These are phyloP conservation scores for Microtus pennsylvanicus DNA, from an alignment of 2,113 vertebrate species.

Conservation along the genomic window DNA sequence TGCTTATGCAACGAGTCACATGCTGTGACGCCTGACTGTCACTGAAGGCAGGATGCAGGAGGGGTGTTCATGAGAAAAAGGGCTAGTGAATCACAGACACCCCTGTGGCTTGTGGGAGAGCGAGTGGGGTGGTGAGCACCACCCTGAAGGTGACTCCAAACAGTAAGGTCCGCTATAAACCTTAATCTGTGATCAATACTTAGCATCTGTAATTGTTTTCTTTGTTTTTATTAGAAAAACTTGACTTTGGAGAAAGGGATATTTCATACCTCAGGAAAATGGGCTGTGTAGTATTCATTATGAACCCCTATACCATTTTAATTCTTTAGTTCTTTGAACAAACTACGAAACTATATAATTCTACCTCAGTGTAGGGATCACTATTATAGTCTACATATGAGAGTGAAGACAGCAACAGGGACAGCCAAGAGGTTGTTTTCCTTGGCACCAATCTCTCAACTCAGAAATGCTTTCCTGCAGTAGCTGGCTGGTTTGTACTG, in stretches of 20 bases:
- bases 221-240: not conserved
- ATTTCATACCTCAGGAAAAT: not conserved
- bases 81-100: conserved; percentile 7
- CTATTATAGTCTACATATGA: not conserved
- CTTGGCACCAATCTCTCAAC: not conserved
- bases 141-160: not conserved
- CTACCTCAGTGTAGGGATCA: not conserved
- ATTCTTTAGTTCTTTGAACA: conserved; percentile 19
- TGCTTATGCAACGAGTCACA: conserved; percentile 20
- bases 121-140: not conserved
- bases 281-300: not conserved
- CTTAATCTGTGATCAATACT: not conserved
- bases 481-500: not conserved
- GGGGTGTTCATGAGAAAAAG: not conserved
- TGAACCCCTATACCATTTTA: not conserved
- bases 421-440: not conserved
- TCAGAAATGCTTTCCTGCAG: not conserved
- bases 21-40: not conserved
- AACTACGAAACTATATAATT: not conserved
- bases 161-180: not conserved
- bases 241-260: not conserved
- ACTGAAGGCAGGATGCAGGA: not conserved
- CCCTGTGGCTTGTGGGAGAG: not conserved
- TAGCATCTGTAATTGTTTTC: not conserved
- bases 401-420: not conserved